phyloP scores from a whole-genome alignment of 2,797 vertebrate species.

The Lateolabrax maculatus region DNA sequence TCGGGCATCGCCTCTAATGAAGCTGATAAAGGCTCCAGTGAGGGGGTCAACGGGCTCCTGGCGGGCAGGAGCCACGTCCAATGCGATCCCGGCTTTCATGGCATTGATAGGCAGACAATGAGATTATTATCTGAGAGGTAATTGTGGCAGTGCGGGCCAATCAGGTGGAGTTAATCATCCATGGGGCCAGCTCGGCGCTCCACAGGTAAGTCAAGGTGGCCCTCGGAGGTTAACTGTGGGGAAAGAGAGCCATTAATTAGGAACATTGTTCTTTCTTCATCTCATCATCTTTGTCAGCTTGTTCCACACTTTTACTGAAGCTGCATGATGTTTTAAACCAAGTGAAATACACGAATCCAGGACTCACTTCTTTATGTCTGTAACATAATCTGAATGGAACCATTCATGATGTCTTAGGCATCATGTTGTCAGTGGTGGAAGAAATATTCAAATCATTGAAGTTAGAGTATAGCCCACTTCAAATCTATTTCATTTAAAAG shows the following conservation, averaged over 20 bases:
- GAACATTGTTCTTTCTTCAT: not conserved
- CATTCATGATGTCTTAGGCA: not conserved
- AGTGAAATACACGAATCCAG: not conserved
- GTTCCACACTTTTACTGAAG: not conserved
- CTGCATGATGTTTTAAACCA: not conserved
- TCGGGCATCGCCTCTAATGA: conserved; percentile 68
- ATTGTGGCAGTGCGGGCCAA: not conserved
- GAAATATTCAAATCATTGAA: not conserved
- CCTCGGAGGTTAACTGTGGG: not conserved
- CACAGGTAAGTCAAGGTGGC: conserved; percentile 19
- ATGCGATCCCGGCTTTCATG: not conserved
- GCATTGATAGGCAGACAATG: conserved; percentile 2
- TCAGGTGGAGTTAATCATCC: conserved; percentile 22
- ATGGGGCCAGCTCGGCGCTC: not conserved
- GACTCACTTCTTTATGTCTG: not conserved
- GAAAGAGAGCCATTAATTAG: not conserved
- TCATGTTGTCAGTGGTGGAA: not conserved
- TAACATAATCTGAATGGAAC: not conserved
- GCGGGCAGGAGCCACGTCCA: not conserved
- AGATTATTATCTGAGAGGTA: not conserved
- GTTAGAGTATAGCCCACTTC: not conserved
- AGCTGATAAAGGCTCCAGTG: conserved; percentile 29
- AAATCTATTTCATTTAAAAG: not conserved
- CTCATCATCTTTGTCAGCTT: no score
- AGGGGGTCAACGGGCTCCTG: conserved; percentile 41